These are phyloP conservation scores for Brachionus angularis DNA, from an alignment of 1,140 invertebrate genomes.

Conservation along the genomic window DNA sequence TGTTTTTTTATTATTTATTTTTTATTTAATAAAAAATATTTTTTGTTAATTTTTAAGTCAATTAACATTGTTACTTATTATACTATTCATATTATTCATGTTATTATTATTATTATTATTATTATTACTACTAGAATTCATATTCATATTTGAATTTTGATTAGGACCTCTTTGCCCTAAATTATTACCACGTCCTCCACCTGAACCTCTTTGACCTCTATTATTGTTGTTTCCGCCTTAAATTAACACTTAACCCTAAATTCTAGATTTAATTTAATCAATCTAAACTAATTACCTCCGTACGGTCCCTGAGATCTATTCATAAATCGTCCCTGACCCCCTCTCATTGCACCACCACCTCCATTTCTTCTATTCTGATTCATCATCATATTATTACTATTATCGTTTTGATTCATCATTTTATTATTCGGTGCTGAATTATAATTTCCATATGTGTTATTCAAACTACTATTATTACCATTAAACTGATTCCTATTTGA, in stretches of 20 bases:
- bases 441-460: constrained; percentile 28
- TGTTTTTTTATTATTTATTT: too few species aligned
- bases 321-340: constrained; percentile 6
- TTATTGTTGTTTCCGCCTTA: not conserved
- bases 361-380: not conserved
- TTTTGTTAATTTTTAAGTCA: too few species aligned
- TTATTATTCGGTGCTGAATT: not conserved
- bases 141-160: too few species aligned
- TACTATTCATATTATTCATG: too few species aligned
- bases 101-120: too few species aligned
- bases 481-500: not conserved
- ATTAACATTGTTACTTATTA: too few species aligned
- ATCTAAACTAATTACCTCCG: constrained; percentile 6
- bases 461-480: constrained; percentile 7
- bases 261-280: too few species aligned
- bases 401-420: too few species aligned
- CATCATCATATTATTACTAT: not conserved
- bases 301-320: constrained; percentile 9
- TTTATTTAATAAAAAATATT: too few species aligned
- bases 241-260: too few species aligned
- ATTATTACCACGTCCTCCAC: constrained; percentile 23
- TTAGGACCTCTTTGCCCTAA: constrained; percentile 25
- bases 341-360: constrained; percentile 9
- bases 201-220: not conserved
- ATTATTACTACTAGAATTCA: too few species aligned